These are phyloP conservation scores for Cherax destructor DNA, from an alignment of 1,140 invertebrate species.

Conservation along the genomic window DNA sequence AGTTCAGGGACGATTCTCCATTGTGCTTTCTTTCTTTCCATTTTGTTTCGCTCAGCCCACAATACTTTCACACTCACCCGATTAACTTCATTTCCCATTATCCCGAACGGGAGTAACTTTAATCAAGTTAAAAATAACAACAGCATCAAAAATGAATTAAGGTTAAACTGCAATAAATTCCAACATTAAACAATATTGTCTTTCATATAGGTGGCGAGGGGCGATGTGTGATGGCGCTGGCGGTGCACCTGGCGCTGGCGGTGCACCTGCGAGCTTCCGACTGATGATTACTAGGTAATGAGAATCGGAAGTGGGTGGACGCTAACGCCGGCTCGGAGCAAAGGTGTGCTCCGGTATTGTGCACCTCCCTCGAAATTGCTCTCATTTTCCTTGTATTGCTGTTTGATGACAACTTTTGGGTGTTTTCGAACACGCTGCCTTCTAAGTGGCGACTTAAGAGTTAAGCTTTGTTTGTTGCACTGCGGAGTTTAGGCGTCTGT, in stretches of 20 bases:
- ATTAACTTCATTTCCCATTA: too few species aligned
- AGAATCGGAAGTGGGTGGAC: conserved; percentile 65
- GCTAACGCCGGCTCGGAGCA: conserved; percentile 28
- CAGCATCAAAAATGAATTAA: too few species aligned
- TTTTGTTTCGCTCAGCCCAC: conserved; percentile 29
- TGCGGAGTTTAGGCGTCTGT: too few species aligned
- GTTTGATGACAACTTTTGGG: neutral
- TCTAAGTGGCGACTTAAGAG: too few species aligned
- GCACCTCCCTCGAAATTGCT: neutral
- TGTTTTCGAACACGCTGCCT: neutral
- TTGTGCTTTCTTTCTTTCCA: neutral
- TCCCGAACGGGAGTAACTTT: too few species aligned
- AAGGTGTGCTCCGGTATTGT: conserved; percentile 65
- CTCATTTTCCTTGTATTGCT: too few species aligned
- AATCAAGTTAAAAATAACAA: too few species aligned
- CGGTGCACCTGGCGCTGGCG: neutral
- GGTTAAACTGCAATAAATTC: too few species aligned
- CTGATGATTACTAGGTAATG: conserved; percentile 55
- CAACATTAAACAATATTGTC: too few species aligned
- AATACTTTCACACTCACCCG: too few species aligned
- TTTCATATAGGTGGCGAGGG: neutral
- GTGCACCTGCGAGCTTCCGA: conserved; percentile 30
- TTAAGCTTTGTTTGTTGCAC: too few species aligned
- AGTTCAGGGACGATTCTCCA: conserved; percentile 25
- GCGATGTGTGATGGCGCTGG: neutral